Percentiles rank a stretch among this genome's conserved stretches.
Evolutionary conservation across 2,113 vertebrate species (phyloP).

Genomic region (Oreotrochilus melanogaster): DNA sequence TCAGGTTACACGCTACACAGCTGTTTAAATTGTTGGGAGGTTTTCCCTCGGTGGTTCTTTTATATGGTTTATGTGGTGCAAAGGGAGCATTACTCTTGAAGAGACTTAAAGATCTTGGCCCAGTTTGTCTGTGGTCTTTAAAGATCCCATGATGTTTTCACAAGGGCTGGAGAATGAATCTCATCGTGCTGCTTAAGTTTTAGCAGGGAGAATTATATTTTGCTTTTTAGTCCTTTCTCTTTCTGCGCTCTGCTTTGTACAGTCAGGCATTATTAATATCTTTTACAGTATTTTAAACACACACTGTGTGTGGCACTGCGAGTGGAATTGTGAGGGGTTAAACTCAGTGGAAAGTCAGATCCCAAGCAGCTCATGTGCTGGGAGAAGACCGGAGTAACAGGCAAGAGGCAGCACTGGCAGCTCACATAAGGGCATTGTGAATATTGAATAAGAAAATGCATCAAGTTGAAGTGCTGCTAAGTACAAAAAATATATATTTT

Average conservation of each 20-base stretch:
- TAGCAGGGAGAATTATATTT: background rate
- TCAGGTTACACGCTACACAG: background rate
- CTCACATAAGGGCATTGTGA: background rate
- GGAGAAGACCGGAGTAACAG: background rate
- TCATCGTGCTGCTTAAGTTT: constrained; percentile 20
- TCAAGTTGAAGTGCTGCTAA: background rate
- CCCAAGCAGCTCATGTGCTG: background rate
- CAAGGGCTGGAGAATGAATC: constrained; percentile 57
- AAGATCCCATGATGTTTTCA: constrained; percentile 42
- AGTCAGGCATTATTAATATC: constrained; percentile 31
- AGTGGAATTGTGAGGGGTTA: constrained; percentile 10
- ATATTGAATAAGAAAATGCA: background rate
- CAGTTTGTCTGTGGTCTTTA: constrained; percentile 12
- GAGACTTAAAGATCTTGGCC: constrained; percentile 45
- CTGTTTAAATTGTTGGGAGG: constrained; percentile 37
- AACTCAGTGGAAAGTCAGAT: background rate
- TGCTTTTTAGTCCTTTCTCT: constrained; percentile 8
- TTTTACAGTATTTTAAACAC: constrained; percentile 28
- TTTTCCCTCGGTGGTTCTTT: background rate
- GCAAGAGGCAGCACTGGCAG: background rate
- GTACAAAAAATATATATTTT: background rate
- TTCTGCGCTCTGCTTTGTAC: constrained; percentile 14
- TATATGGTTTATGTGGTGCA: constrained; percentile 24
- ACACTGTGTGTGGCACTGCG: constrained; percentile 17
- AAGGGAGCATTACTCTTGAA: constrained; percentile 40